Conservation (phyloP, 2,888 invertebrate genomes). For the Troides helena region DNA sequence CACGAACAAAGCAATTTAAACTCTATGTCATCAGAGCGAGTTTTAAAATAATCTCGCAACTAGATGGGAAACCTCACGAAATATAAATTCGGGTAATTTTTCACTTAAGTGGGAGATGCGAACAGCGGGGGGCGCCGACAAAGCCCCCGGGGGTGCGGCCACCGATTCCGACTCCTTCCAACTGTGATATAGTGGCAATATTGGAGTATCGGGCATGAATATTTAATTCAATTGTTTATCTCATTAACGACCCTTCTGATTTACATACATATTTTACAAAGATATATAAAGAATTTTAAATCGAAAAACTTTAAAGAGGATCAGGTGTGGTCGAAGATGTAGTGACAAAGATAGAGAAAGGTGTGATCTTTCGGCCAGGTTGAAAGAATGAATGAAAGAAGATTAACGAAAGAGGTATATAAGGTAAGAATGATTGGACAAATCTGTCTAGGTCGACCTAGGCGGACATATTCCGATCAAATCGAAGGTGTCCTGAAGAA, state of each 20-base stretch:
- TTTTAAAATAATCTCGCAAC: slow-evolving; percentile 22
- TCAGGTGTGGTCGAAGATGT: too few relatives aligned
- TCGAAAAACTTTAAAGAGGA: too few relatives aligned
- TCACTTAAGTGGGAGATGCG: slow-evolving; percentile 59
- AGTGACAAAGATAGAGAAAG: too few relatives aligned
- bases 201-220: slow-evolving; percentile 47
- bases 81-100: slow-evolving; percentile 57
- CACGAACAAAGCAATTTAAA: slow-evolving; percentile 26
- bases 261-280: background rate
- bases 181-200: slow-evolving; percentile 56
- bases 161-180: slow-evolving; percentile 48
- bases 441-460: too few relatives aligned
- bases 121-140: slow-evolving; percentile 71
- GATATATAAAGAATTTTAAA: background rate
- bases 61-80: slow-evolving; percentile 28
- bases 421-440: too few relatives aligned
- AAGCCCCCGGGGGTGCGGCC: slow-evolving; percentile 66
- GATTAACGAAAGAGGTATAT: too few relatives aligned
- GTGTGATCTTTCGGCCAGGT: too few relatives aligned
- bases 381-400: too few relatives aligned
- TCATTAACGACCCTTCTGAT: slow-evolving; percentile 10
- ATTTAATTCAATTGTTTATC: slow-evolving; percentile 29
- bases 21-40: slow-evolving; percentile 27
- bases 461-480: too few relatives aligned
- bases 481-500: too few relatives aligned